Conservation (phyloP, 2,113 vertebrate genomes). For the Forbesichthys papilliferus region DNA sequence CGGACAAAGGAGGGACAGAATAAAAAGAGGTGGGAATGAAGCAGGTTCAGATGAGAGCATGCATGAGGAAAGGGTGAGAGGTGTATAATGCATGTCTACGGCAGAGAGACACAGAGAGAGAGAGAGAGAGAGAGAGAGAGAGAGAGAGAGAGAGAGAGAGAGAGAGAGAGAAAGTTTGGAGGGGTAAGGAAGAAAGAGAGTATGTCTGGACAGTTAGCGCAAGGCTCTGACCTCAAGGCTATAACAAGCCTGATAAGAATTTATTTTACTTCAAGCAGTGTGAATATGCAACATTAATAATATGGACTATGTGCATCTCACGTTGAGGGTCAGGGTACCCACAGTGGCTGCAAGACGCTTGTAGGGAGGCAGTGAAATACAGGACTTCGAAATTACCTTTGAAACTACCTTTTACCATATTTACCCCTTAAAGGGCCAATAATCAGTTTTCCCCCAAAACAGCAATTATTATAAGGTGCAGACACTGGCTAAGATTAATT, state of each 20-base stretch:
- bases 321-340: neutral
- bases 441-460: too few relatives aligned
- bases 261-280: too few relatives aligned
- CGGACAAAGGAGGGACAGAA: conserved; percentile 61
- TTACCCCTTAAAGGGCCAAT: too few relatives aligned
- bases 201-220: too few relatives aligned
- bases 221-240: too few relatives aligned
- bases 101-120: neutral
- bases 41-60: conserved; percentile 36
- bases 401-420: too few relatives aligned
- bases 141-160: neutral
- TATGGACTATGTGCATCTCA: neutral
- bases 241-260: too few relatives aligned
- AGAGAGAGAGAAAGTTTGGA: neutral
- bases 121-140: neutral
- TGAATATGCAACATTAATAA: too few relatives aligned
- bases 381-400: too few relatives aligned
- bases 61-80: conserved; percentile 15
- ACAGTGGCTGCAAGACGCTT: neutral
- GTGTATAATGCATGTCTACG: neutral
- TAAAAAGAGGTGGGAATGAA: conserved; percentile 48
- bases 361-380: too few relatives aligned
- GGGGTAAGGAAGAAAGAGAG: neutral
- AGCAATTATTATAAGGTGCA: too few relatives aligned
- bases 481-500: too few relatives aligned